Percentiles rank a stretch among this genome's conserved stretches.
phyloP scores from a whole-genome alignment of 2,113 vertebrate genomes.

The Mormyrus iriodes region DNA sequence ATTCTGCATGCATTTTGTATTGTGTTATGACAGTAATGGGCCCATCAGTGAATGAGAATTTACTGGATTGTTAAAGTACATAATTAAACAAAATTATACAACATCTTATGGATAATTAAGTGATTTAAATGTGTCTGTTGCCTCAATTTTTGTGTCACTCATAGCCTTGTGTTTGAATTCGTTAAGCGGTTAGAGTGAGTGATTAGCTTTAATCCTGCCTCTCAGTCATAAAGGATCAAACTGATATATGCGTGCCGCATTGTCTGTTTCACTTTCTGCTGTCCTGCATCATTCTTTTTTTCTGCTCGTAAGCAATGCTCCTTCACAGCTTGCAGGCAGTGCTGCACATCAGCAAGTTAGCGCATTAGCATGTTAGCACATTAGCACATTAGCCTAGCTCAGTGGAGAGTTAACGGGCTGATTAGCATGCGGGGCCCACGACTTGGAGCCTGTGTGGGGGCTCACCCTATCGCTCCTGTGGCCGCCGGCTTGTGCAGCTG shows the following conservation, averaged over 20 bases:
- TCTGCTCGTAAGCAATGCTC: neutral
- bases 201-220: neutral
- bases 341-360: neutral
- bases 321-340: neutral
- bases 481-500: neutral
- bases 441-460: conserved; percentile 19
- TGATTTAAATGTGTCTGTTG: conserved; percentile 29
- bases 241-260: neutral
- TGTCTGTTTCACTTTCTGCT: neutral
- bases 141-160: conserved; percentile 25
- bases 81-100: conserved; percentile 41
- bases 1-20: conserved; percentile 20
- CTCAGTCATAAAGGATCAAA: neutral
- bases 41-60: conserved; percentile 8
- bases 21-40: conserved; percentile 34
- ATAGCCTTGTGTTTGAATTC: conserved; percentile 13
- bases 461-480: neutral
- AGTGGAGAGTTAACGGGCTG: conserved; percentile 52
- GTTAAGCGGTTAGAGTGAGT: neutral
- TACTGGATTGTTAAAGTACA: conserved; percentile 20
- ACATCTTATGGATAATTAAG: conserved; percentile 36
- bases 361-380: too few species aligned
- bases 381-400: conserved; percentile 41
- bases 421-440: conserved; percentile 52
- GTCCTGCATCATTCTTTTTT: neutral